Evolutionary conservation across 1,140 invertebrate genomes (phyloP).

Genomic region (Capitella teleta): DNA sequence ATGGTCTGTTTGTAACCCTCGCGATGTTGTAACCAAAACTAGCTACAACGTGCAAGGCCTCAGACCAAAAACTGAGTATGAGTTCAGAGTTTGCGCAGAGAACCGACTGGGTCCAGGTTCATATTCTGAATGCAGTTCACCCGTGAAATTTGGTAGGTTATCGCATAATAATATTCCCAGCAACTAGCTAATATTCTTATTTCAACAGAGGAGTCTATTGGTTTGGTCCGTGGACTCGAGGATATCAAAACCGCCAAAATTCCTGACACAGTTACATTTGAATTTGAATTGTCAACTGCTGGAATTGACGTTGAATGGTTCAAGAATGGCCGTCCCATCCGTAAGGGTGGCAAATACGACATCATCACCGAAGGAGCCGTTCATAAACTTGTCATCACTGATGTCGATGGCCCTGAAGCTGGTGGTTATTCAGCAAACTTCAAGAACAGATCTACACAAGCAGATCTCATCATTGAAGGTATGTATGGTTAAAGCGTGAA

Average conservation of each 20-base stretch:
- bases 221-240: slow-evolving; percentile 5
- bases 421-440: slow-evolving; percentile 67
- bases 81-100: slow-evolving; percentile 73
- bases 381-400: slow-evolving; percentile 65
- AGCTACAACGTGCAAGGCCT: slow-evolving; percentile 47
- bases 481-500: too few relatives aligned
- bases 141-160: slow-evolving; percentile 57
- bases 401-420: slow-evolving; percentile 62
- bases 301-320: slow-evolving; percentile 8
- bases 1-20: slow-evolving; percentile 7
- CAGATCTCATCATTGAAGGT: slow-evolving; percentile 73
- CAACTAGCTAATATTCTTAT: neutral
- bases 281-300: slow-evolving; percentile 6
- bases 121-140: slow-evolving; percentile 72
- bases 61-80: slow-evolving; percentile 74
- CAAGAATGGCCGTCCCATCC: slow-evolving; percentile 50
- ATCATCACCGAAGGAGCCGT: slow-evolving; percentile 60
- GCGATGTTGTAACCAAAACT: neutral
- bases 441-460: slow-evolving; percentile 66
- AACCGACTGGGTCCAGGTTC: slow-evolving; percentile 93
- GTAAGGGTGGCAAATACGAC: slow-evolving; percentile 57
- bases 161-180: neutral
- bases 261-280: slow-evolving; percentile 9
- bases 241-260: slow-evolving; percentile 9
- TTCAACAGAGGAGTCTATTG: slow-evolving; percentile 3